Conservation (phyloP, 2,888 invertebrate genomes). For the Atrina japonica region DNA sequence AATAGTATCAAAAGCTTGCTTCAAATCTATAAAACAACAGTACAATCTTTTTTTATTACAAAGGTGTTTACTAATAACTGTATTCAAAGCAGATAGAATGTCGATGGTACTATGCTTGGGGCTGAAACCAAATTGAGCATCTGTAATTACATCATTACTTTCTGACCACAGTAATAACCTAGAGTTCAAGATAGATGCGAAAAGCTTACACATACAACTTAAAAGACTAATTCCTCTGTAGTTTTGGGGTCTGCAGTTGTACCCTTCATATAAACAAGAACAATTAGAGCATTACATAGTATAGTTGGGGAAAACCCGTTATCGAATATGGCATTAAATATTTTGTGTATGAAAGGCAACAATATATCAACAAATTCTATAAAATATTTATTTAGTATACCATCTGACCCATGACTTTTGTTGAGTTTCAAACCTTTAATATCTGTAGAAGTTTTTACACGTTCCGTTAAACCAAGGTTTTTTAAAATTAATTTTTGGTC, state of each 20-base stretch:
- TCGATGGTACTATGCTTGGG: slow-evolving; percentile 36
- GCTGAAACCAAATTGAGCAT: slow-evolving; percentile 48
- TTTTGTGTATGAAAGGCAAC: neutral
- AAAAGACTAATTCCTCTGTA: slow-evolving; percentile 41
- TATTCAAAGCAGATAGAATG: slow-evolving; percentile 39
- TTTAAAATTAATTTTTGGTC: no score
- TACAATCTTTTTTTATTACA: slow-evolving; percentile 29
- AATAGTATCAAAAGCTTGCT: slow-evolving; percentile 40
- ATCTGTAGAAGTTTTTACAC: no score
- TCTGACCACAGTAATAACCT: slow-evolving; percentile 36
- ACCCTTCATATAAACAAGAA: slow-evolving; percentile 43
- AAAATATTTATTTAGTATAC: slow-evolving; percentile 40
- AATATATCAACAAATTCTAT: slow-evolving; percentile 27
- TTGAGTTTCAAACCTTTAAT: no score
- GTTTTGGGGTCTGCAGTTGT: slow-evolving; percentile 34
- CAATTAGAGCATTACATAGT: slow-evolving; percentile 39
- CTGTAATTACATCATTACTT: slow-evolving; percentile 32
- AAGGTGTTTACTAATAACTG: slow-evolving; percentile 31
- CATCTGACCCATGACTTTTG: no score
- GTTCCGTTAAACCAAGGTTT: no score
- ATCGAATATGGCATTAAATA: slow-evolving; percentile 40
- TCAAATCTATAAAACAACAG: slow-evolving; percentile 39
- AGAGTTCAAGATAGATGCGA: slow-evolving; percentile 43
- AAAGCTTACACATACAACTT: slow-evolving; percentile 44
- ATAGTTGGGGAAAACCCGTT: slow-evolving; percentile 24